Conservation (phyloP, 2,888 invertebrate species). For the Plagodis dolabraria region DNA sequence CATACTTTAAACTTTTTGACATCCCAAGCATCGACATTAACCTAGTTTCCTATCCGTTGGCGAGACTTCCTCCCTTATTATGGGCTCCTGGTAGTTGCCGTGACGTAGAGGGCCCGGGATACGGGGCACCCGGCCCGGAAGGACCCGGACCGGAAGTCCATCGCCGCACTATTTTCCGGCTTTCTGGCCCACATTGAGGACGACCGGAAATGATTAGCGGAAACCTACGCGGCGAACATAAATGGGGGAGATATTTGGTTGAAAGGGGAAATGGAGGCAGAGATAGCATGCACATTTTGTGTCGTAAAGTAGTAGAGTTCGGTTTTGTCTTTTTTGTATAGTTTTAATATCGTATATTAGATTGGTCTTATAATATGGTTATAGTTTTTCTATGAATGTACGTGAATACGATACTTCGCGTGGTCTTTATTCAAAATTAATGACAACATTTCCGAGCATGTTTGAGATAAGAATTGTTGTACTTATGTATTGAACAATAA, state of each 20-base stretch:
- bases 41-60: neutral
- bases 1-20: too few relatives aligned
- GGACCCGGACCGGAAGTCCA: constrained; percentile 11
- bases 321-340: too few relatives aligned
- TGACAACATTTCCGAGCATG: too few relatives aligned
- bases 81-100: constrained; percentile 55
- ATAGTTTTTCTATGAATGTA: too few relatives aligned
- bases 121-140: constrained; percentile 45
- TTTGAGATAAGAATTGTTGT: too few relatives aligned
- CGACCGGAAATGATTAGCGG: constrained; percentile 13
- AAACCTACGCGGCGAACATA: constrained; percentile 20
- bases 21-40: neutral
- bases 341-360: too few relatives aligned
- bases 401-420: too few relatives aligned
- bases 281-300: neutral
- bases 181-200: constrained; percentile 12
- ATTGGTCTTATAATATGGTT: too few relatives aligned
- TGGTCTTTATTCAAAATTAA: too few relatives aligned
- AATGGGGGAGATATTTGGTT: constrained; percentile 4
- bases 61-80: constrained; percentile 30
- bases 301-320: too few relatives aligned
- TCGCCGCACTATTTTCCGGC: constrained; percentile 21
- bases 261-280: constrained; percentile 1
- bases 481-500: too few relatives aligned
- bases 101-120: constrained; percentile 56